Base-by-base conservation (phyloP, 1,140 invertebrate species). In the Microplitis demolitor region DNA sequence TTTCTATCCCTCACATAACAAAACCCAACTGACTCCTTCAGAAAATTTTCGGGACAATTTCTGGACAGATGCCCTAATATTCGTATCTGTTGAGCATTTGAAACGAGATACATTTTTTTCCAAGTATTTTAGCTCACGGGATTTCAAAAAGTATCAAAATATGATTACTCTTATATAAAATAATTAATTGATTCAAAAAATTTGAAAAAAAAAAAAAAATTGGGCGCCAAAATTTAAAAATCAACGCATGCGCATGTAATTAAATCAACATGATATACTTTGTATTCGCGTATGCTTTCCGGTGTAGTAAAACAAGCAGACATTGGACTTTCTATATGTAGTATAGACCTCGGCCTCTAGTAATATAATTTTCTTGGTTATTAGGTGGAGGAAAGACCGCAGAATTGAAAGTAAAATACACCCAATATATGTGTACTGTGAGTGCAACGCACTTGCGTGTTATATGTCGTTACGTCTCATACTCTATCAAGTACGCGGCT, bases 331-430 rank as follows among this genome's bases (percentile, higher is more conserved):
- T 63, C 61, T 63, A 61, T 56, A 61, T 64, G 39, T 45, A 45
- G 39, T 45, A 45, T 45, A 33, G 63, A 33, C 63, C 63, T 51
- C 39, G 63, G 14, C 14, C 63, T 66, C 37, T 66, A 66, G 56
- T 60, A 24, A 60, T 31, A n/a, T 31, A 6, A 24, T 63, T 63
- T n/a, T 63, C 13, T 63, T 35, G 31, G 13, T 1, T 14, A 45
- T 45, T 45, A 11, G 39, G 39, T 45, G 39, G 39, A 45, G 63
- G 45, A 66, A 66, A 66, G 45, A 63, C 61, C 61, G 34, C 61
- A 51, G 45, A 66, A 66, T 51, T 16, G 63, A 66, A 66, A 66
- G 63, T 66, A 51, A 66, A 50, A 14, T 63, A 63, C 61, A n/a
- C n/a, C 31, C 39, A 45, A 45, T 45, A 45, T 45, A 45, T 45